phyloP scores from a whole-genome alignment of 1,140 invertebrate species.

The Eubasilissa regina region DNA sequence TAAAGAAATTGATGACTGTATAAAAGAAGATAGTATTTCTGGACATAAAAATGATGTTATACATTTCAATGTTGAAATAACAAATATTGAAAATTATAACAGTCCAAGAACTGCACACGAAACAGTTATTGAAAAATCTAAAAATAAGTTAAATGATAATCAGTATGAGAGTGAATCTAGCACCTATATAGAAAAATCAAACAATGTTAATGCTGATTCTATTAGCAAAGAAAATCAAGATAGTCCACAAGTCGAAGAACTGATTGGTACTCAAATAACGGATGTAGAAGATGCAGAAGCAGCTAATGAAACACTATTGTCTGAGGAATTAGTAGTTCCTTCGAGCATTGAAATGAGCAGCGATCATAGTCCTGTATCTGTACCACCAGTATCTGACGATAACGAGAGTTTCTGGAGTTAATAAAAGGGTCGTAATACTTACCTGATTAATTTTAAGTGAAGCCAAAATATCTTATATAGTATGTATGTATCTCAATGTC shows the following conservation, averaged over 20 bases:
- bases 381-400: slow-evolving; percentile 52
- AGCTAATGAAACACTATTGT: slow-evolving; percentile 23
- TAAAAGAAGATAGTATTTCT: background rate
- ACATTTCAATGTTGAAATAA: background rate
- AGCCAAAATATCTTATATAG: no score
- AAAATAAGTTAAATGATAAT: background rate
- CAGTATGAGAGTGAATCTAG: background rate
- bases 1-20: background rate
- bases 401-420: slow-evolving; percentile 57
- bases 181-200: background rate
- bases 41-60: background rate
- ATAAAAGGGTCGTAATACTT: background rate
- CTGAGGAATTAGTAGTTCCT: slow-evolving; percentile 45
- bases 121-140: background rate
- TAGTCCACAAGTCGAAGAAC: background rate
- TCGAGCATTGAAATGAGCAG: slow-evolving; percentile 52
- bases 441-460: no score
- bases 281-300: slow-evolving; percentile 4
- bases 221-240: background rate
- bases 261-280: background rate
- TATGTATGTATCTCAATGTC: no score
- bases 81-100: slow-evolving; percentile 7
- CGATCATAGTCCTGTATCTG: slow-evolving; percentile 47
- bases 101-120: background rate
- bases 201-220: background rate